Conservation (phyloP, 2,113 vertebrate species). For the Nettapus auritus region DNA sequence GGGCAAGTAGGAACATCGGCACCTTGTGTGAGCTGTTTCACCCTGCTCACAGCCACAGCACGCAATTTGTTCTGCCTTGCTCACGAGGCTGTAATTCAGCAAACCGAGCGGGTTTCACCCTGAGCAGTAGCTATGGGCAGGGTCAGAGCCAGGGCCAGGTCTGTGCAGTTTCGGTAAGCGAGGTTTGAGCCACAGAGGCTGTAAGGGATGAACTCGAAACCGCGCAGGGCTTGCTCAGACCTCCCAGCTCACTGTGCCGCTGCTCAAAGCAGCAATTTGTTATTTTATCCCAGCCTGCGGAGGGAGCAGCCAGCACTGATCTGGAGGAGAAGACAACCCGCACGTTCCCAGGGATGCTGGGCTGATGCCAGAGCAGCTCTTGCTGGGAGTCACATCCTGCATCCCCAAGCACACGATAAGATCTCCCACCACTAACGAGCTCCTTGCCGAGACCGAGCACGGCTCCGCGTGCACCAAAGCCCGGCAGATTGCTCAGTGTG, state of each 20-base stretch:
- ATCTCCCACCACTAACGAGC: background rate
- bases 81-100: background rate
- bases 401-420: background rate
- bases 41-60: background rate
- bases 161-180: background rate
- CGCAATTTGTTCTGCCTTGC: background rate
- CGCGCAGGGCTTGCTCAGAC: background rate
- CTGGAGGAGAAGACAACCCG: background rate
- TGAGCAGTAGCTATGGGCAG: background rate
- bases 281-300: background rate
- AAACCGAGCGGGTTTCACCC: background rate
- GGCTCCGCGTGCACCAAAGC: rapidly evolving
- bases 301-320: background rate
- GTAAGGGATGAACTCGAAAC: background rate
- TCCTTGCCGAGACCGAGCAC: background rate
- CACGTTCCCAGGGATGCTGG: background rate
- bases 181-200: background rate
- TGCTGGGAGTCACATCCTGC: background rate
- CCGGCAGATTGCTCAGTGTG: too few species aligned
- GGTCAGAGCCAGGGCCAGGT: background rate
- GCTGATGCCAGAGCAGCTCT: background rate
- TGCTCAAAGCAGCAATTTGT: background rate
- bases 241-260: background rate
- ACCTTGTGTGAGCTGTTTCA: rapidly evolving
- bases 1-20: background rate